A percentile compares a stretch with the other conserved stretches of the same genome.
phyloP scores from a whole-genome alignment of 1,140 invertebrate genomes.

The Condylostylus longicornis region DNA sequence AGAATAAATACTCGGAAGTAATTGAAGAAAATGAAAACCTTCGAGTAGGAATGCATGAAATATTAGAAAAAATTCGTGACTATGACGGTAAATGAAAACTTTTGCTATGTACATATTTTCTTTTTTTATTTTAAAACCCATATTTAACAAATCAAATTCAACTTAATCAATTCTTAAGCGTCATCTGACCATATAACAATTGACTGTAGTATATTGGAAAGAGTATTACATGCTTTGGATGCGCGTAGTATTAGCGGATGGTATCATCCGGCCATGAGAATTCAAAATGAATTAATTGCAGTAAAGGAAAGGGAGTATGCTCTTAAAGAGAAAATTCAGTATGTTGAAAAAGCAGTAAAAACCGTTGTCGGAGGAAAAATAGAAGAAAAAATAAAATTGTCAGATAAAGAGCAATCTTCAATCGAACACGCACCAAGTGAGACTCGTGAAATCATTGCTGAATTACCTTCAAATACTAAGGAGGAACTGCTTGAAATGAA shows the following conservation, averaged over 20 bases:
- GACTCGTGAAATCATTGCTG: conserved; percentile 12
- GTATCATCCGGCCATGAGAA: conserved; percentile 41
- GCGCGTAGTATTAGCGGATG: conserved; percentile 38
- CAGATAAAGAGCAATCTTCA: conserved; percentile 17
- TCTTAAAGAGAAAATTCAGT: conserved; percentile 31
- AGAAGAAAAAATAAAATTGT: conserved; percentile 8
- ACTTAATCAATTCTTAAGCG: conserved; percentile 7
- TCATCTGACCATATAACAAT: conserved; percentile 32
- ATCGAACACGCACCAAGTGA: conserved; percentile 25
- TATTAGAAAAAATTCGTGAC: conserved; percentile 43
- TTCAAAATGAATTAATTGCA: conserved; percentile 39
- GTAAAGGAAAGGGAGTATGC: conserved; percentile 42
- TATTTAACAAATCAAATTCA: no score
- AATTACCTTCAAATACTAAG: background rate
- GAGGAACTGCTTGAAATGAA: no score
- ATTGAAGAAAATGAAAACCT: conserved; percentile 45
- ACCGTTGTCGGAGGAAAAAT: conserved; percentile 9
- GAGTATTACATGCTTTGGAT: conserved; percentile 40
- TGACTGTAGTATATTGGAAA: conserved; percentile 40
- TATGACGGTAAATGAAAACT: conserved; percentile 42
- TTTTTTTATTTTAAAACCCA: no score
- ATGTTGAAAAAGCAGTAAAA: conserved; percentile 8
- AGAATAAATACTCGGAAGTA: conserved; percentile 31
- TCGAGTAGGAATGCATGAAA: conserved; percentile 45
- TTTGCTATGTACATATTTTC: no score